These are phyloP conservation scores for Pseudococcus viburni DNA, from an alignment of 2,888 invertebrate genomes.

Conservation along the genomic window DNA sequence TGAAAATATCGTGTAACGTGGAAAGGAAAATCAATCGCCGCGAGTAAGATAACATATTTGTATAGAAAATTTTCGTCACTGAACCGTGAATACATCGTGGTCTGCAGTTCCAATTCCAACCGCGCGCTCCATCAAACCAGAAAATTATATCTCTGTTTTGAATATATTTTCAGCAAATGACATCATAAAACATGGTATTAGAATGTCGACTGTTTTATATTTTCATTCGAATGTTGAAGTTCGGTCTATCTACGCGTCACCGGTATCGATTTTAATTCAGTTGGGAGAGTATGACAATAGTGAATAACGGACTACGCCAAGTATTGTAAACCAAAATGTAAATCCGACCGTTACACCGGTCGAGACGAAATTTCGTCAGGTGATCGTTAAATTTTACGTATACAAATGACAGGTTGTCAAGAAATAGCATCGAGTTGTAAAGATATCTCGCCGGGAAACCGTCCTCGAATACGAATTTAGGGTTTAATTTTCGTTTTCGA, in stretches of 20 bases:
- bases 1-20: background rate
- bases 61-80: background rate
- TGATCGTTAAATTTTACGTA: background rate
- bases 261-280: slow-evolving; percentile 8
- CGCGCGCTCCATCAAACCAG: background rate
- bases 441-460: background rate
- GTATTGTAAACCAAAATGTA: background rate
- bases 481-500: background rate
- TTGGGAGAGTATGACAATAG: background rate
- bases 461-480: background rate
- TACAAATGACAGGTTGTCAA: background rate
- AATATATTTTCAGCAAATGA: slow-evolving; percentile 10
- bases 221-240: background rate
- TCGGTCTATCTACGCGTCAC: background rate
- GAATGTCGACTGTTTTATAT: background rate
- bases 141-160: background rate
- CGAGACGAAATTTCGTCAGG: background rate
- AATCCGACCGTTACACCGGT: background rate
- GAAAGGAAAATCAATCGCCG: background rate
- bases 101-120: background rate
- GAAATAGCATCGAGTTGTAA: background rate
- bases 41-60: background rate
- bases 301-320: background rate
- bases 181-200: background rate
- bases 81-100: background rate